These are phyloP conservation scores for Sinotaia quadrata DNA, from an alignment of 2,888 invertebrate genomes.

Conservation along the genomic window DNA sequence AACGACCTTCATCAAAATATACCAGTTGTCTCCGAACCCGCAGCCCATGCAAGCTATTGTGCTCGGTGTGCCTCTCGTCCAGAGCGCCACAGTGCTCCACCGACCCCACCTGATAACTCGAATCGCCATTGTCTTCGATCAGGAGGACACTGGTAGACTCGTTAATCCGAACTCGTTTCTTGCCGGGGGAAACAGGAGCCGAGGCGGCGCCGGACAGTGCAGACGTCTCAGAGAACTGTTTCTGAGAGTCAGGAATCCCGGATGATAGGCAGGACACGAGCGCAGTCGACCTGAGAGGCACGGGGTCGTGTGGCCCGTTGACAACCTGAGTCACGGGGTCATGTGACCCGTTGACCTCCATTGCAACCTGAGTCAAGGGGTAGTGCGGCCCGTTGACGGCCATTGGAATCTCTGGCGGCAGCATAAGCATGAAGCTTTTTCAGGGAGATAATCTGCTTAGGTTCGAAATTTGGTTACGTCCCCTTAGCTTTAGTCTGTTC, in stretches of 20 bases:
- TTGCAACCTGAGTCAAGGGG: neutral
- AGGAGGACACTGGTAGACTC: conserved; percentile 22
- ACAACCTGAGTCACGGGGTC: neutral
- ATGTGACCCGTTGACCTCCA: conserved; percentile 4
- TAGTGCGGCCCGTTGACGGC: neutral
- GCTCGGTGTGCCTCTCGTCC: neutral
- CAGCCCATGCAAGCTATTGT: neutral
- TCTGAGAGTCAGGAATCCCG: too few relatives aligned
- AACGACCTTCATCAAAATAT: neutral
- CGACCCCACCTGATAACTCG: too few relatives aligned
- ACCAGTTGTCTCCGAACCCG: neutral
- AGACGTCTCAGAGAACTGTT: too few relatives aligned
- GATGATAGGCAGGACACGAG: neutral
- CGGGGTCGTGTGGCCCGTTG: neutral
- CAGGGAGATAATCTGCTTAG: too few relatives aligned
- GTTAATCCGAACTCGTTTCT: conserved; percentile 26
- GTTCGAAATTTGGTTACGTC: too few relatives aligned
- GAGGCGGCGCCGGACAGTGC: conserved; percentile 10
- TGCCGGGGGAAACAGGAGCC: conserved; percentile 17
- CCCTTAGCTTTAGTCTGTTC: too few relatives aligned
- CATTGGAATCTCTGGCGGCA: neutral
- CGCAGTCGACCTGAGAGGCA: neutral
- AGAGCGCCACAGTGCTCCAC: neutral
- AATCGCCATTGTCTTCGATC: conserved; percentile 2
- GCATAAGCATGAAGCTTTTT: neutral